Percentiles rank a stretch among this genome's conserved stretches.
phyloP scores from a whole-genome alignment of 2,797 vertebrate genomes.

The Ambastaia sidthimunki region DNA sequence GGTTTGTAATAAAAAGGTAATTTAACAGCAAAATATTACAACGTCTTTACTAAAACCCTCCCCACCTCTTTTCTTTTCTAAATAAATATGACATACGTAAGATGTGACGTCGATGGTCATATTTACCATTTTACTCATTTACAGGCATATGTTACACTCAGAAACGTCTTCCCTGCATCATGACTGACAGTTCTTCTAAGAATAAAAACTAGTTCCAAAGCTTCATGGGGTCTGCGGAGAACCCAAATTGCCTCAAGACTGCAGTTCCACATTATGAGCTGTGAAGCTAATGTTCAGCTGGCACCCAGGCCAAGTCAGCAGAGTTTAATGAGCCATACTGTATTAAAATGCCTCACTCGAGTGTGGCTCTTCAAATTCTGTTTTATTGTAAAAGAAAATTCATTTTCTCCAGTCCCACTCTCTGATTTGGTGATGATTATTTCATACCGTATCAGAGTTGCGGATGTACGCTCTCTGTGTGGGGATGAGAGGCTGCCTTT shows the following conservation, averaged over 20 bases:
- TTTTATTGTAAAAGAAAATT: slow-evolving; percentile 64
- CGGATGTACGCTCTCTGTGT: slow-evolving; percentile 18
- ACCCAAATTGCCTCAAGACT: slow-evolving; percentile 47
- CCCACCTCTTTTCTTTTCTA: background rate
- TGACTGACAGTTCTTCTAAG: slow-evolving; percentile 45
- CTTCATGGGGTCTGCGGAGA: slow-evolving; percentile 32
- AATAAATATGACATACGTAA: background rate
- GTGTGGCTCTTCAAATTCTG: slow-evolving; percentile 51
- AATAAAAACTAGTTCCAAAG: slow-evolving; percentile 31
- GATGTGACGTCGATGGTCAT: background rate
- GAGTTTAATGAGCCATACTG: slow-evolving; percentile 71
- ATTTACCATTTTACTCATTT: slow-evolving; percentile 18
- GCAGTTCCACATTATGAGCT: slow-evolving; percentile 75
- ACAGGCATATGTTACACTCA: slow-evolving; percentile 11
- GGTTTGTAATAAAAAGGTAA: background rate
- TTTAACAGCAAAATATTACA: background rate
- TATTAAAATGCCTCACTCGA: slow-evolving; percentile 66
- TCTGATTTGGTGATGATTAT: slow-evolving; percentile 44
- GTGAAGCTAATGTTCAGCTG: slow-evolving; percentile 83
- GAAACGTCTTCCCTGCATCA: slow-evolving; percentile 20
- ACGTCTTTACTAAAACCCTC: background rate
- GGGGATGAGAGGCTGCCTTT: slow-evolving; percentile 39
- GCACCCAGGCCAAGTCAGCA: slow-evolving; percentile 71
- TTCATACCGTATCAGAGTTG: slow-evolving; percentile 44
- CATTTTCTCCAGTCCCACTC: slow-evolving; percentile 51